Base-by-base conservation (phyloP, 92 coral and sea anemone genomes). In the Pocillopora grandis region DNA sequence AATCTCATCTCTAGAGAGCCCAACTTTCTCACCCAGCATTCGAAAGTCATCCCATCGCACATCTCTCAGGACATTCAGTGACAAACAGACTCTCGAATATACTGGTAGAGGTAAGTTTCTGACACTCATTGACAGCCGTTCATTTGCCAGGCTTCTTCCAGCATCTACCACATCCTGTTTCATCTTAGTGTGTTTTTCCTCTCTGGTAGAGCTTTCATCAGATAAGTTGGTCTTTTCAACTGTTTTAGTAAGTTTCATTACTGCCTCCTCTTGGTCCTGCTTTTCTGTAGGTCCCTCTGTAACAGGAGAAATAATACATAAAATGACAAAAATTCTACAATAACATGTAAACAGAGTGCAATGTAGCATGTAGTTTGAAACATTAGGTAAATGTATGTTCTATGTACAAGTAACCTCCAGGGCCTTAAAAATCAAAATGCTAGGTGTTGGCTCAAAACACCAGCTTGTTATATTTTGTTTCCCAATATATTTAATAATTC, bases 11-110 rank as follows among this genome's bases (percentile, higher is more conserved):
- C 66, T 79, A 0, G 49, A 12, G 57, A 13, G 71, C 1, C 75
- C 75, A 61, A 79, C 64, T 23, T 66, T 56, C 57, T 68, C 31
- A 7, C 75, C 84, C 2, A 79, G 58, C 84, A 79, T 48, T 33
- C 84, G 61, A 23, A 42, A 79, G 71, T 79, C 84, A 52, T 52
- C 37, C 8, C 3, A 67, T 52, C 31, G 0, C 16, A 57, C 5
- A 2, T 21, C 1, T 10, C 61, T 37, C n/a, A 19, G 59, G 3
- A 19, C 68, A n/a, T 79, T 79, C 56, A 79, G 71, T 52, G 16
- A 56, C 12, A 56, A 9, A 66, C 84, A 79, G 31, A 79, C 48
- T 57, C 12, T 2, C 15, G 65, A 4, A n/a, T 57, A 49, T 11
- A 79, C 59, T 21, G 16, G 52, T 5, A 4, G 12, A 66, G 84